Evolutionary conservation across 2,797 vertebrate species (phyloP).

Genomic region (Remorina albescens): DNA sequence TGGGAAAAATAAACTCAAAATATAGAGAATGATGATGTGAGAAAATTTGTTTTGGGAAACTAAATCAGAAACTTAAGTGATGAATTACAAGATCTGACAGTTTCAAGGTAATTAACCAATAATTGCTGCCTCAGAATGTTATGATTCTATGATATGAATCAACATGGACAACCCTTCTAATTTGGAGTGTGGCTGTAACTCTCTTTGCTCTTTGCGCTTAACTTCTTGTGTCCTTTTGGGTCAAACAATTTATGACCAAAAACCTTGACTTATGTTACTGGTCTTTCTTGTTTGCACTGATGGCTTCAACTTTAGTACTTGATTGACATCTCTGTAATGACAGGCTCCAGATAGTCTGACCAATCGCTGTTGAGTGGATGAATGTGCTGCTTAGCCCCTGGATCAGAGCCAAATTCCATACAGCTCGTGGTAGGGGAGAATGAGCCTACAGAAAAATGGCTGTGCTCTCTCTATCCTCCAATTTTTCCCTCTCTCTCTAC

Average conservation of each 20-base stretch:
- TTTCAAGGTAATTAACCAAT: slow-evolving; percentile 24
- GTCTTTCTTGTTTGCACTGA: slow-evolving; percentile 17
- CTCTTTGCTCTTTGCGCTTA: too few relatives aligned
- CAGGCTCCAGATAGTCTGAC: slow-evolving; percentile 29
- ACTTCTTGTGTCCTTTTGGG: slow-evolving; percentile 37
- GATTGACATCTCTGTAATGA: slow-evolving; percentile 41
- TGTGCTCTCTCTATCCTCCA: not conserved
- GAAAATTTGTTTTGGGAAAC: slow-evolving; percentile 36
- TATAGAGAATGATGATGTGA: slow-evolving; percentile 31
- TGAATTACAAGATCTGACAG: slow-evolving; percentile 43
- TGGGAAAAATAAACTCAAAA: slow-evolving; percentile 37
- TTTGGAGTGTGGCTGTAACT: too few relatives aligned
- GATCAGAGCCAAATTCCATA: slow-evolving; percentile 46
- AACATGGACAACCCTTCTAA: too few relatives aligned
- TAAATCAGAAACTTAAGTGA: slow-evolving; percentile 46
- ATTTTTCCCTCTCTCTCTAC: slow-evolving; percentile 5
- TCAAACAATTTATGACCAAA: slow-evolving; percentile 27
- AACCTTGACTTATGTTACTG: slow-evolving; percentile 14
- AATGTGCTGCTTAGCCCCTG: slow-evolving; percentile 37
- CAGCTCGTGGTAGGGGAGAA: slow-evolving; percentile 35
- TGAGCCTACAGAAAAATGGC: slow-evolving; percentile 46
- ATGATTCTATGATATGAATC: too few relatives aligned
- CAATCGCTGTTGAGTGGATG: slow-evolving; percentile 26
- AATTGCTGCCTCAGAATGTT: slow-evolving; percentile 27
- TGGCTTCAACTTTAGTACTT: not conserved